Conservation (phyloP, 2,113 vertebrate genomes). For the Phalacrocorax carbo region DNA sequence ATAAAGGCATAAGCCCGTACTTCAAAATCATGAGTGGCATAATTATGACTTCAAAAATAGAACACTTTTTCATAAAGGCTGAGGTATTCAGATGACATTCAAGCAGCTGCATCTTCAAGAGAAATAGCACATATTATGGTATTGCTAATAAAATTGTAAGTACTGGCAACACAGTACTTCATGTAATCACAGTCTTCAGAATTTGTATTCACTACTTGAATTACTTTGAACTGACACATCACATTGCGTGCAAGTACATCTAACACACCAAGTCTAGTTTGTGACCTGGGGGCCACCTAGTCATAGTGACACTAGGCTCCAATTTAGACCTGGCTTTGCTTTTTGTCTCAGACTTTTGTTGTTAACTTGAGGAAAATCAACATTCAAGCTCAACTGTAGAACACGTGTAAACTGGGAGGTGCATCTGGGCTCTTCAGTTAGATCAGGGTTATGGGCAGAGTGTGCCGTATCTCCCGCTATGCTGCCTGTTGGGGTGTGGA, state of each 20-base stretch:
- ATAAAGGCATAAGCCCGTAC: constrained; percentile 58
- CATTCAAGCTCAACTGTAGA: background rate
- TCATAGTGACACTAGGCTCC: background rate
- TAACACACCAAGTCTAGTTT: background rate
- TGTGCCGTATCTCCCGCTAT: fast-evolving
- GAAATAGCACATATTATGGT: constrained; percentile 52
- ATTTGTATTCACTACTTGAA: background rate
- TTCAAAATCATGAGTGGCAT: constrained; percentile 60
- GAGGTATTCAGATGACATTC: constrained; percentile 68
- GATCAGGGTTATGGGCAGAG: background rate
- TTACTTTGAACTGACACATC: background rate
- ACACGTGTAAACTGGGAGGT: background rate
- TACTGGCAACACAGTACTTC: constrained; percentile 26
- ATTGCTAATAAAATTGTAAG: constrained; percentile 47
- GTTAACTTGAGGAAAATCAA: background rate
- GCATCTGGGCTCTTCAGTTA: background rate
- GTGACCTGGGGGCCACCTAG: background rate
- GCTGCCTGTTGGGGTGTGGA: background rate
- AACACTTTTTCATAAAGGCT: constrained; percentile 62
- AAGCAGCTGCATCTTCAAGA: constrained; percentile 63
- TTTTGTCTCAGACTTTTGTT: fast-evolving
- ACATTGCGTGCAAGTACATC: background rate
- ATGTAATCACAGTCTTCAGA: constrained; percentile 1
- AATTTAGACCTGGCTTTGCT: background rate
- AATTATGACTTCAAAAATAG: constrained; percentile 63